A percentile compares a stretch with the other conserved stretches of the same genome.
These are phyloP conservation scores for Zaprionus lineosus DNA, from an alignment of 2,888 invertebrate species.

Conservation along the genomic window DNA sequence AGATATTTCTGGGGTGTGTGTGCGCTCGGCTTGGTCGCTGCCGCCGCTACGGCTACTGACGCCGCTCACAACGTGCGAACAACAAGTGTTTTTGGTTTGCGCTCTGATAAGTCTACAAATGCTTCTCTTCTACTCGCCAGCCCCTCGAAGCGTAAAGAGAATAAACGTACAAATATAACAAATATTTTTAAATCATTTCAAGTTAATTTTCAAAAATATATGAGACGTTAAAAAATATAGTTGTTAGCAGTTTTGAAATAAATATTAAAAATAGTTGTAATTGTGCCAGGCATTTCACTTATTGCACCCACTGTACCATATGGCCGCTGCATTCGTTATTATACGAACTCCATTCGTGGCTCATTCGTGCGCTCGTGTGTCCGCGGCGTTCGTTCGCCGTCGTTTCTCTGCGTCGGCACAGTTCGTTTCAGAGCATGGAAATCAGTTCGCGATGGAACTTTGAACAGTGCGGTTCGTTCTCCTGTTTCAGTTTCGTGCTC, in stretches of 20 bases:
- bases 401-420: slow-evolving; percentile 40
- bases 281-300: background rate
- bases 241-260: background rate
- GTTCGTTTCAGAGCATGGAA: slow-evolving; percentile 40
- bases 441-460: slow-evolving; percentile 81
- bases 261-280: background rate
- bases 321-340: slow-evolving; percentile 36
- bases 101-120: slow-evolving; percentile 41
- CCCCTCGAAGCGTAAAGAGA: slow-evolving; percentile 26
- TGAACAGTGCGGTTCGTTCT: slow-evolving; percentile 81
- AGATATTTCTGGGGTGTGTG: slow-evolving; percentile 55
- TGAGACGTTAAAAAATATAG: background rate
- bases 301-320: slow-evolving; percentile 36
- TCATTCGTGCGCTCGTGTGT: too few species aligned
- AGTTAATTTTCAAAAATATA: too few species aligned
- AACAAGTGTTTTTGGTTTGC: slow-evolving; percentile 66
- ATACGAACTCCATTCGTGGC: slow-evolving; percentile 29
- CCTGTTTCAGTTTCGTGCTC: slow-evolving; percentile 49
- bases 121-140: slow-evolving; percentile 38
- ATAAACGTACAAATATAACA: too few species aligned
- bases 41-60: slow-evolving; percentile 11
- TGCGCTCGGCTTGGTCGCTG: slow-evolving; percentile 37
- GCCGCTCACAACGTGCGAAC: slow-evolving; percentile 50
- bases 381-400: slow-evolving; percentile 14
- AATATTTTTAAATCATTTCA: too few species aligned